Conservation (phyloP, 2,888 invertebrate species). For the Aphrophora alni region DNA sequence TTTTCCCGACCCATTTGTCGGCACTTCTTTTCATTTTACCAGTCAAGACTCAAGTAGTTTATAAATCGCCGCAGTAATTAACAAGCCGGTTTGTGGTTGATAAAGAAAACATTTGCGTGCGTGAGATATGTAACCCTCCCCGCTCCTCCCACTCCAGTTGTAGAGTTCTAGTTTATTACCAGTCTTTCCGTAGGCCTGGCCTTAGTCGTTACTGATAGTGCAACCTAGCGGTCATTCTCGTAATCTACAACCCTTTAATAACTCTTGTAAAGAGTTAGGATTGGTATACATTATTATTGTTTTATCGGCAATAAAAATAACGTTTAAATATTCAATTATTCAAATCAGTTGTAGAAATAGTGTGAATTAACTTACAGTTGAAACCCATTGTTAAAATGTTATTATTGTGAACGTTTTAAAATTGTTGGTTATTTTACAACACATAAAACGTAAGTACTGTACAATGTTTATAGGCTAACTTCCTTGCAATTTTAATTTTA, state of each 20-base stretch:
- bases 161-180: not conserved
- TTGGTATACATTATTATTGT: no score
- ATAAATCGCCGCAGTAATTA: not conserved
- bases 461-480: no score
- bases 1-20: no score
- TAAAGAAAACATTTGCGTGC: not conserved
- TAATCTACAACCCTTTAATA: not conserved
- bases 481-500: not conserved
- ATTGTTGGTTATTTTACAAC: not conserved
- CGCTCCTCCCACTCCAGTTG: not conserved
- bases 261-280: not conserved
- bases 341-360: not conserved
- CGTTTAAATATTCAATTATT: not conserved
- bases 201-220: not conserved
- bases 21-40: no score
- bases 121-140: not conserved
- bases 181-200: not conserved
- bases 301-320: no score
- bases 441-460: not conserved
- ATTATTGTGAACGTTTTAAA: not conserved
- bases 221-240: not conserved
- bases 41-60: no score
- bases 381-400: not conserved
- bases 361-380: not conserved
- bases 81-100: not conserved